phyloP scores from a whole-genome alignment of 2,113 vertebrate species.

The Notechis scutatus region DNA sequence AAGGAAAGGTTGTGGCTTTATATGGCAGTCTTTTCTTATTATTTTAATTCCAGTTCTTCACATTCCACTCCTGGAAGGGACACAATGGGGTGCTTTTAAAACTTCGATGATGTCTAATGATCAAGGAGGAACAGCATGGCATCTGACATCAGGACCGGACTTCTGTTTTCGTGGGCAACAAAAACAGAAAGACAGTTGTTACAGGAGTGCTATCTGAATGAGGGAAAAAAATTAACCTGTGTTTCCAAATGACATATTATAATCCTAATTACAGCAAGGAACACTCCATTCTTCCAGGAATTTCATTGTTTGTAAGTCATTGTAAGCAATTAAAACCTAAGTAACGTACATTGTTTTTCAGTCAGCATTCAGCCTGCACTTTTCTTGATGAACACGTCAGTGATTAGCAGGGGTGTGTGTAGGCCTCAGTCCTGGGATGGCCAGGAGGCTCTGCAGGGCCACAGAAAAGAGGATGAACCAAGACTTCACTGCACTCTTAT shows the following conservation, averaged over 20 bases:
- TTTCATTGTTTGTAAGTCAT: background rate
- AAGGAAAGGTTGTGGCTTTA: background rate
- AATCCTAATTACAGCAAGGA: background rate
- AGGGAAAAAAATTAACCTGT: background rate
- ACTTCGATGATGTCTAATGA: background rate
- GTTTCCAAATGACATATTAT: slow-evolving; percentile 8
- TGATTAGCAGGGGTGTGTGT: background rate
- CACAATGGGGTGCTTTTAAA: slow-evolving; percentile 13
- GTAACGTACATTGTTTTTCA: background rate
- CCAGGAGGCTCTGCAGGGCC: background rate
- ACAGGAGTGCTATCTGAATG: background rate
- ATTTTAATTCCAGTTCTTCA: slow-evolving; percentile 1
- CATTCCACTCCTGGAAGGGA: slow-evolving; percentile 2
- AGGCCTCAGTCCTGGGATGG: background rate
- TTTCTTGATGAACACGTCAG: background rate
- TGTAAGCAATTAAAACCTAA: background rate
- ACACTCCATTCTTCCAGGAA: slow-evolving; percentile 7
- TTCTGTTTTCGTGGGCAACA: background rate
- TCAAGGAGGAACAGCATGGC: background rate
- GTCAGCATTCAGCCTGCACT: background rate
- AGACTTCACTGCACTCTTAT: background rate
- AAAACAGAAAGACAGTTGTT: slow-evolving; percentile 12
- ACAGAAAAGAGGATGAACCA: background rate
- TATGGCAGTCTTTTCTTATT: background rate
- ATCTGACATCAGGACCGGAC: background rate